These are phyloP conservation scores for Dipodomys ordii DNA, from an alignment of 2,113 vertebrate genomes.

Conservation along the genomic window DNA sequence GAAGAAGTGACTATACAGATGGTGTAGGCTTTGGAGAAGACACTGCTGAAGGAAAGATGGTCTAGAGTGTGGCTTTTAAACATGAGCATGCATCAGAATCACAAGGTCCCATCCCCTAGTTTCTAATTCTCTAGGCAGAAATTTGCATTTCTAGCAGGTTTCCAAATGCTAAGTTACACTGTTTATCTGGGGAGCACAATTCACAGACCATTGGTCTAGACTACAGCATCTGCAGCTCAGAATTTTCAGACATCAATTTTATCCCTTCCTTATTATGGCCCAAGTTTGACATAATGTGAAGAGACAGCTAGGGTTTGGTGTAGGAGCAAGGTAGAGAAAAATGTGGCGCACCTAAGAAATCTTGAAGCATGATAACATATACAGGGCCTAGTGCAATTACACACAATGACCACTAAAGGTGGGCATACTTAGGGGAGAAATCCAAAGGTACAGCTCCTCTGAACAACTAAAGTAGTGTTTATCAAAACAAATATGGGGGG, in stretches of 20 bases:
- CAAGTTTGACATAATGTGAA: neutral
- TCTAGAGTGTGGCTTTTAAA: neutral
- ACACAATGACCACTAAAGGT: too few species aligned
- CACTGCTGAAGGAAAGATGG: fast-evolving
- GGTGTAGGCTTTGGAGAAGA: neutral
- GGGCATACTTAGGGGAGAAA: too few species aligned
- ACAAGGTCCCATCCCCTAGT: fast-evolving
- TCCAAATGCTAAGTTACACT: neutral
- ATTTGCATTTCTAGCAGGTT: neutral
- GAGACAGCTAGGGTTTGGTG: neutral
- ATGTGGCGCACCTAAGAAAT: neutral
- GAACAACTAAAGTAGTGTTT: too few species aligned
- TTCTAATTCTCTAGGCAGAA: neutral
- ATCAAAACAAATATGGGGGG: too few species aligned
- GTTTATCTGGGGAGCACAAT: neutral
- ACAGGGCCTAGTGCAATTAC: too few species aligned
- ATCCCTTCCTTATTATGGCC: neutral
- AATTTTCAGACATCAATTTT: neutral
- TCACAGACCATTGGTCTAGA: neutral
- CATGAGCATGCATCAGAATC: fast-evolving
- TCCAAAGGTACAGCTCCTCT: too few species aligned
- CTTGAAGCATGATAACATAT: too few species aligned
- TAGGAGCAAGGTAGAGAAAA: neutral
- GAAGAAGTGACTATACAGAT: neutral
- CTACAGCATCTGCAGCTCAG: neutral